Conservation (phyloP, 1,140 invertebrate species). For the Ditylenchus dipsaci region DNA sequence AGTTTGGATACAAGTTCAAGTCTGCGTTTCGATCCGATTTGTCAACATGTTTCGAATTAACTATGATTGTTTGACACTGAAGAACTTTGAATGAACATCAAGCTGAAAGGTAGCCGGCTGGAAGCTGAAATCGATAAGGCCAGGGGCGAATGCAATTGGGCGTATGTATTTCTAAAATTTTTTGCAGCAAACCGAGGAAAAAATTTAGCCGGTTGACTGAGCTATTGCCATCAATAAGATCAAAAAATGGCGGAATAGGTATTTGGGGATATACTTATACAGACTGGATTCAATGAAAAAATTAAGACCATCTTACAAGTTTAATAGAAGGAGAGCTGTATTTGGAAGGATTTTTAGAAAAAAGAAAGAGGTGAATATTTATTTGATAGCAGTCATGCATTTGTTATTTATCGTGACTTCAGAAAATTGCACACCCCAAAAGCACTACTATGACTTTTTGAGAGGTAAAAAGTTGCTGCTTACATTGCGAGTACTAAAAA, state of each 20-base stretch:
- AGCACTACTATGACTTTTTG: conserved; percentile 22
- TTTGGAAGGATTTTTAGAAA: conserved; percentile 24
- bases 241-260: conserved; percentile 15
- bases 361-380: conserved; percentile 8
- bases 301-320: conserved; percentile 21
- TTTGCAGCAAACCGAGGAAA: too few species aligned
- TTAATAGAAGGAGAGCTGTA: conserved; percentile 30
- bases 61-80: too few species aligned
- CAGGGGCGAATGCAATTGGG: conserved; percentile 39
- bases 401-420: background rate
- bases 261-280: background rate
- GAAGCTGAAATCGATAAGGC: conserved; percentile 40
- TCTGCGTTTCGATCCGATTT: too few species aligned
- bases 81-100: conserved; percentile 3
- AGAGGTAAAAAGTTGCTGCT: conserved; percentile 27
- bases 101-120: conserved; percentile 28
- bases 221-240: conserved; percentile 28
- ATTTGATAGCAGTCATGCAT: too few species aligned
- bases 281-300: background rate
- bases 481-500: too few species aligned
- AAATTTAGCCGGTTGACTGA: conserved; percentile 3
- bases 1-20: too few species aligned
- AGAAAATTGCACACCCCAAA: conserved; percentile 6
- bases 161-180: too few species aligned
- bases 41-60: too few species aligned